Evolutionary conservation across 2,888 invertebrate genomes (phyloP).

Genomic region (Cryptocephalus primarius): DNA sequence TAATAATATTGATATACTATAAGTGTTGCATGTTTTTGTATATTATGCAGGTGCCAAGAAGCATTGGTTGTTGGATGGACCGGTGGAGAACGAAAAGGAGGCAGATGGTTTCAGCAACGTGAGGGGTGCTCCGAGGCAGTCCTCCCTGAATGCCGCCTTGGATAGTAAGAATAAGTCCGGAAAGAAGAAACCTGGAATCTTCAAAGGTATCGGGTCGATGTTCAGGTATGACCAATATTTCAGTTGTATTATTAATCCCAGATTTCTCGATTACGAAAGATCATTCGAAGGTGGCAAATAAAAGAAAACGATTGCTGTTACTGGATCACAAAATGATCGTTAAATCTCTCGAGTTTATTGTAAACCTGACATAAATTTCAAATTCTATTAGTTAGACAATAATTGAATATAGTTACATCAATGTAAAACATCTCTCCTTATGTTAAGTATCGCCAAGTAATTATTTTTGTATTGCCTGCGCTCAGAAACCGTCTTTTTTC

Average conservation of each 20-base stretch:
- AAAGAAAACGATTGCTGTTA: no score
- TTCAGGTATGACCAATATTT: constrained; percentile 45
- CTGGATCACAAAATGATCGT: no score
- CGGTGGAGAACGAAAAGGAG: constrained; percentile 44
- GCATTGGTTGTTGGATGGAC: constrained; percentile 72
- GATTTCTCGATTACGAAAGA: background rate
- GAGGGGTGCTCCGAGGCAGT: constrained; percentile 63
- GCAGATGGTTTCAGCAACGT: constrained; percentile 52
- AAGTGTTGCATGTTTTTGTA: background rate
- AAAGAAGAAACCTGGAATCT: constrained; percentile 63
- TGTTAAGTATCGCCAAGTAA: no score
- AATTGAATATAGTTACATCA: no score
- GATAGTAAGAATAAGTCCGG: constrained; percentile 43
- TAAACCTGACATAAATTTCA: no score
- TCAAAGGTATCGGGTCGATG: constrained; percentile 71
- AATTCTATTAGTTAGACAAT: no score
- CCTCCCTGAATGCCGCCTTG: constrained; percentile 57
- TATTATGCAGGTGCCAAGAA: constrained; percentile 49
- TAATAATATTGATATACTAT: background rate
- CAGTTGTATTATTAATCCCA: background rate
- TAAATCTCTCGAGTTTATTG: no score
- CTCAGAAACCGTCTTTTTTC: no score
- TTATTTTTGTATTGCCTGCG: no score
- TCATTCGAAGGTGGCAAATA: no score
- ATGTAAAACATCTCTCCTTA: no score